Conservation (phyloP, 1,140 invertebrate species). For the Procambarus virginalis region DNA sequence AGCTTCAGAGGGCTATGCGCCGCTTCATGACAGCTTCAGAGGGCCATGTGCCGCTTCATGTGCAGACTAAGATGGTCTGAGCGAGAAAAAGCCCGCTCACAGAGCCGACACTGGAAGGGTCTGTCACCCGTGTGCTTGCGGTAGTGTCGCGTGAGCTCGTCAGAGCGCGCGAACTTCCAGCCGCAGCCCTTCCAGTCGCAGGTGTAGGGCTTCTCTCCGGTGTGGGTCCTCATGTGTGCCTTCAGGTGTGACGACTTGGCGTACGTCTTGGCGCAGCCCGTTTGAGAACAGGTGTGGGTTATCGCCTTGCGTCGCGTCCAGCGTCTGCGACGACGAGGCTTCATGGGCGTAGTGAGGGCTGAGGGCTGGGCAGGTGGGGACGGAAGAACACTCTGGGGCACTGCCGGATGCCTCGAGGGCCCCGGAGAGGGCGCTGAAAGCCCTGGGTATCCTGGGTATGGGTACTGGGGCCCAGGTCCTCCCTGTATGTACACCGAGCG, state of each 20-base stretch:
- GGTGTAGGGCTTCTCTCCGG: constrained; percentile 82
- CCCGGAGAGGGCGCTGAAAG: background rate
- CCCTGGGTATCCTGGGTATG: background rate
- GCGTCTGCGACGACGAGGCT: constrained; percentile 53
- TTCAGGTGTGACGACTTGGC: constrained; percentile 84
- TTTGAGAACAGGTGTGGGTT: constrained; percentile 79
- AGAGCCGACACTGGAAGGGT: constrained; percentile 79
- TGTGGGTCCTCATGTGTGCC: constrained; percentile 81
- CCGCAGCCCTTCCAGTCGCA: constrained; percentile 88
- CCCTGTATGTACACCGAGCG: constrained; percentile 51
- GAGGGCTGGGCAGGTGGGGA: constrained; percentile 14
- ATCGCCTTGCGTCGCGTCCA: constrained; percentile 71
- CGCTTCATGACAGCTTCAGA: constrained; percentile 18
- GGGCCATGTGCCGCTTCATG: constrained; percentile 83
- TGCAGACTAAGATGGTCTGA: constrained; percentile 82
- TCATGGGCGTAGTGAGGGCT: constrained; percentile 38
- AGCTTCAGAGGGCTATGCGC: background rate
- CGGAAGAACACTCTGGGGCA: background rate
- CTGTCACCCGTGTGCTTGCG: constrained; percentile 81
- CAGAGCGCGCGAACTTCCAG: constrained; percentile 89
- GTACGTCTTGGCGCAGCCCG: constrained; percentile 82
- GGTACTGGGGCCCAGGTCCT: constrained; percentile 1
- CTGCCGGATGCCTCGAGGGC: background rate
- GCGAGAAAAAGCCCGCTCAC: constrained; percentile 80
- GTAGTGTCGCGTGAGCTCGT: constrained; percentile 84